Conservation (phyloP, 2,797 vertebrate species). For the Pseudochirops cupreus region DNA sequence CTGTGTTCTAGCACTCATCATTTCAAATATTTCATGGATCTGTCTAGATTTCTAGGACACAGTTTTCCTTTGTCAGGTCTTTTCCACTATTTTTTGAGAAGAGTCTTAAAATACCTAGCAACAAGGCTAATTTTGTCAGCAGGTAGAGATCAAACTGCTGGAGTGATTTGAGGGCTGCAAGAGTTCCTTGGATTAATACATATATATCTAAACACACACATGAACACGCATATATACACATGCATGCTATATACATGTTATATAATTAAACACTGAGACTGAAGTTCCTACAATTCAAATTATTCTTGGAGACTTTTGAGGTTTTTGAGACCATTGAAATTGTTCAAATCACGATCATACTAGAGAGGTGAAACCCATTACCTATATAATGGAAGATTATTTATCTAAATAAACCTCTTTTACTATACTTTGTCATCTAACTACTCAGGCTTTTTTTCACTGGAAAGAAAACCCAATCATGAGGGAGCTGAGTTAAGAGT, state of each 20-base stretch:
- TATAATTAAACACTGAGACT: conserved; percentile 7
- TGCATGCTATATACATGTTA: not conserved
- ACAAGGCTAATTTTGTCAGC: not conserved
- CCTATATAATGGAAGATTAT: not conserved
- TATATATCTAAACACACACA: not conserved
- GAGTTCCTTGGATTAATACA: not conserved
- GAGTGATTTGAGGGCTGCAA: not conserved
- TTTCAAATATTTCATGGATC: conserved; percentile 10
- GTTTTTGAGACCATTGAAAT: not conserved
- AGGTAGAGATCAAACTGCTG: not conserved
- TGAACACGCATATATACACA: not conserved
- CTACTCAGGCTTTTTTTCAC: not conserved
- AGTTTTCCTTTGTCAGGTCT: not conserved
- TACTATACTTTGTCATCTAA: not conserved
- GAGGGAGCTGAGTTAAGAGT: not conserved
- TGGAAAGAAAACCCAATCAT: not conserved
- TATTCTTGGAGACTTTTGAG: conserved; percentile 28
- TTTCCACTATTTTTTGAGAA: not conserved
- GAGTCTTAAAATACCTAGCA: conserved; percentile 25
- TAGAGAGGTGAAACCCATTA: not conserved
- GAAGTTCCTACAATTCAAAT: conserved; percentile 7
- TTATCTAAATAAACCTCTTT: not conserved
- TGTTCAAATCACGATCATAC: not conserved
- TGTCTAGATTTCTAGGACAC: not conserved
- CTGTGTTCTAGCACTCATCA: not conserved